Conservation (phyloP, 2,113 vertebrate genomes). For the Scopus umbretta region DNA sequence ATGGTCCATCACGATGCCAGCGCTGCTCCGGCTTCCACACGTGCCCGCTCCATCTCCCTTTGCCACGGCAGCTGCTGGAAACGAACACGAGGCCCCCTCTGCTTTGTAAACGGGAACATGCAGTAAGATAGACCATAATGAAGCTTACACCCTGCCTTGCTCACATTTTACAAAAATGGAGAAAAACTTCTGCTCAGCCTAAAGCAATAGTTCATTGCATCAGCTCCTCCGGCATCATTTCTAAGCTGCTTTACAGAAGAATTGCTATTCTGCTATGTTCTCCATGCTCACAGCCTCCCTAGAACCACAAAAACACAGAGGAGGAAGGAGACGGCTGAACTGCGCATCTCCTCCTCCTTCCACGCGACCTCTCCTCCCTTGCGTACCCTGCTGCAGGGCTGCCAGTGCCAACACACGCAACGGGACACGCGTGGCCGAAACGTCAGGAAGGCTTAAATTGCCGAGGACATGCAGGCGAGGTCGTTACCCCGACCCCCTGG, state of each 20-base stretch:
- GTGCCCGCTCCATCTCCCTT: neutral
- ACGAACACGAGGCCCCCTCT: accelerated
- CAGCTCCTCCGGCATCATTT: neutral
- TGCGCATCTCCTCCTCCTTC: neutral
- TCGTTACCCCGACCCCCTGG: accelerated
- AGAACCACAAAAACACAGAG: neutral
- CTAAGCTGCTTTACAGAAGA: neutral
- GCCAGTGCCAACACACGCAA: neutral
- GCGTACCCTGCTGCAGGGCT: accelerated
- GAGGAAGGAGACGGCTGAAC: no score
- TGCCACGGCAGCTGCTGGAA: accelerated
- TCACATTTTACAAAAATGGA: accelerated
- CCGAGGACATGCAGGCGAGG: accelerated
- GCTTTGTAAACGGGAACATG: accelerated
- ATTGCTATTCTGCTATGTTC: accelerated
- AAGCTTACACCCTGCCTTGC: accelerated
- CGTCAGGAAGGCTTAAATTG: accelerated
- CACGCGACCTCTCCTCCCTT: neutral
- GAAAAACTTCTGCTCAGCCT: neutral
- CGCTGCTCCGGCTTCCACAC: neutral
- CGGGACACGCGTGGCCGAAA: neutral
- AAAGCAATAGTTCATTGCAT: accelerated
- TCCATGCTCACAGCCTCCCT: neutral
- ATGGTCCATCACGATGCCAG: neutral
- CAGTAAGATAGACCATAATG: accelerated